Conservation (phyloP, 2,888 invertebrate genomes). For the Yponomeuta sedellus region DNA sequence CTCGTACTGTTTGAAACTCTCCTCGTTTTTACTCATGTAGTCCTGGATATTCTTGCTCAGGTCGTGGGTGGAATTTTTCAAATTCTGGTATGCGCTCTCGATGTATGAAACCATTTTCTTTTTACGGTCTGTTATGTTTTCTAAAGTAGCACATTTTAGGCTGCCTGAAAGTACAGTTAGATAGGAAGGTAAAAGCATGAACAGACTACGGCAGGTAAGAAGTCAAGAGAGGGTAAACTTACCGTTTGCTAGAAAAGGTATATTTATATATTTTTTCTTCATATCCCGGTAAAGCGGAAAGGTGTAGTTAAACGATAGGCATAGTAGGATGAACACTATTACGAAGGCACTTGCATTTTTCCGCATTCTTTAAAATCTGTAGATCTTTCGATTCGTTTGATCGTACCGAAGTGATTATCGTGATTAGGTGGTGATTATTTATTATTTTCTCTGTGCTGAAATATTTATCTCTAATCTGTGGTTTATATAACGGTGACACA, state of each 20-base stretch:
- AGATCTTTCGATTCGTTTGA: no score
- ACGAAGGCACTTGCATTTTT: slow-evolving; percentile 39
- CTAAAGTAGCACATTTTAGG: slow-evolving; percentile 12
- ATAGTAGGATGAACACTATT: slow-evolving; percentile 42
- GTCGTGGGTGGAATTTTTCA: slow-evolving; percentile 39
- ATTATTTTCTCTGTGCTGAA: no score
- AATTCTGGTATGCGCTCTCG: slow-evolving; percentile 35
- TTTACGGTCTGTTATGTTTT: slow-evolving; percentile 29
- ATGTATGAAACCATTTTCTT: slow-evolving; percentile 40
- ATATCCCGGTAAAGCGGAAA: slow-evolving; percentile 45
- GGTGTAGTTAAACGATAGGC: slow-evolving; percentile 52
- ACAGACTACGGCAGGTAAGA: background rate
- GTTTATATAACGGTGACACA: no score
- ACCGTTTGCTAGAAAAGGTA: slow-evolving; percentile 26
- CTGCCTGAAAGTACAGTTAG: background rate
- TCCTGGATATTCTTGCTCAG: slow-evolving; percentile 30
- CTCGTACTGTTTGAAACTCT: slow-evolving; percentile 53
- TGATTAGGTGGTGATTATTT: no score
- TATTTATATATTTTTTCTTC: slow-evolving; percentile 23
- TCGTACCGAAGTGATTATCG: no score
- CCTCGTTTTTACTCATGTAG: slow-evolving; percentile 37
- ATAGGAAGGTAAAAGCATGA: background rate
- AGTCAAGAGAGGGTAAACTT: slow-evolving; percentile 21
- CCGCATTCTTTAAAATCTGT: slow-evolving; percentile 32
- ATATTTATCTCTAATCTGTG: no score